Evolutionary conservation across 2,888 invertebrate species (phyloP).

Genomic region (Acleris literana): DNA sequence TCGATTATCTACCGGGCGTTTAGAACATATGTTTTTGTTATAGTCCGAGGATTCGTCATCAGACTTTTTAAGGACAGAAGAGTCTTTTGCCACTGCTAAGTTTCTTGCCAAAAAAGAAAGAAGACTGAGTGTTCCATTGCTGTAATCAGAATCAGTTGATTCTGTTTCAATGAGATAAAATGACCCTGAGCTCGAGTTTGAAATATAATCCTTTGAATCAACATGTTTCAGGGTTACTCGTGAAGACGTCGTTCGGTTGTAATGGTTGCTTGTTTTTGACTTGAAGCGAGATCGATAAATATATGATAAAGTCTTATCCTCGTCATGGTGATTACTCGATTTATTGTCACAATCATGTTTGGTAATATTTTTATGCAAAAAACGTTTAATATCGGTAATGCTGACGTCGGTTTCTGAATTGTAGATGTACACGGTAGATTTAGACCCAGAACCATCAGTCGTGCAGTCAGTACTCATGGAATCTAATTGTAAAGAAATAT

Average conservation of each 20-base stretch:
- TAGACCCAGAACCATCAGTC: neutral
- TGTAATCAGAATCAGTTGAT: conserved; percentile 14
- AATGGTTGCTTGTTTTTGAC: neutral
- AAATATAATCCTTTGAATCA: neutral
- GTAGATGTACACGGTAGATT: neutral
- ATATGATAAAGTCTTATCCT: neutral
- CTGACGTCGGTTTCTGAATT: neutral
- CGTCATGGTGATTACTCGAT: neutral
- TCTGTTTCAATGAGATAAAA: conserved; percentile 1
- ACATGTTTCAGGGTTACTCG: neutral
- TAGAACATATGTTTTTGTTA: neutral
- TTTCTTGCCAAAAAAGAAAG: conserved; percentile 44
- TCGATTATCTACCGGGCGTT: neutral
- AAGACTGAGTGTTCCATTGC: conserved; percentile 44
- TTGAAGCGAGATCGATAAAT: neutral
- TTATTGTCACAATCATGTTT: neutral
- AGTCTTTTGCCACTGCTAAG: neutral
- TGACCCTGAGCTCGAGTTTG: neutral
- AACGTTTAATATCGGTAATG: conserved; percentile 1
- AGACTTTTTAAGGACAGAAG: neutral
- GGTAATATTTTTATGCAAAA: neutral
- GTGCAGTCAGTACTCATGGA: neutral
- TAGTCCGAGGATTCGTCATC: neutral
- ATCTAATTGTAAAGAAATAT: neutral
- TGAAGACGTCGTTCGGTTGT: neutral